Conservation (phyloP, 2,888 invertebrate genomes). For the Enchytraeus crypticus region DNA sequence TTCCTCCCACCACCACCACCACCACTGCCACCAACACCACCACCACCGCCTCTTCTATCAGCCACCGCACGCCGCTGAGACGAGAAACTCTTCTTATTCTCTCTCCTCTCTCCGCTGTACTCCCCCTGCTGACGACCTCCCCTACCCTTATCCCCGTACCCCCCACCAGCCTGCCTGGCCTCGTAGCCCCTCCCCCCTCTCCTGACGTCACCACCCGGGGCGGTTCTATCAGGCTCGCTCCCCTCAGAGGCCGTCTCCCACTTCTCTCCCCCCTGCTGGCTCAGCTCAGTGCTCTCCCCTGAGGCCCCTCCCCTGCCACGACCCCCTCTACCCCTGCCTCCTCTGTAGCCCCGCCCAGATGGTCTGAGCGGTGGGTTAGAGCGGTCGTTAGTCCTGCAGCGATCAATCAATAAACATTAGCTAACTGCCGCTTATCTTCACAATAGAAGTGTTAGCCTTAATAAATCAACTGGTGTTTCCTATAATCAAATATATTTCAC, state of each 20-base stretch:
- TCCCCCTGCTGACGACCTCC: slow-evolving; percentile 21
- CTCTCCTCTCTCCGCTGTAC: slow-evolving; percentile 27
- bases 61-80: slow-evolving; percentile 46
- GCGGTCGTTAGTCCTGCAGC: too few species aligned
- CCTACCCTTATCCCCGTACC: slow-evolving; percentile 16
- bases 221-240: too few species aligned
- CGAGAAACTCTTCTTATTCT: slow-evolving; percentile 46
- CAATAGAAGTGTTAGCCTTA: too few species aligned
- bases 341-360: not conserved
- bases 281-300: not conserved
- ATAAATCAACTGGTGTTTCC: too few species aligned
- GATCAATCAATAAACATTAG: too few species aligned
- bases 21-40: slow-evolving; percentile 28
- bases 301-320: not conserved
- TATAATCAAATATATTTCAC: too few species aligned
- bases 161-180: slow-evolving; percentile 32
- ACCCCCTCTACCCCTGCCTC: slow-evolving; percentile 1
- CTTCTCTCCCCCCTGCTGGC: too few species aligned
- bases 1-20: slow-evolving; percentile 30
- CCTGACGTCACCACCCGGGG: too few species aligned
- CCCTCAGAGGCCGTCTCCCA: slow-evolving; percentile 75
- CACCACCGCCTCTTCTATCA: slow-evolving; percentile 34
- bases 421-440: too few species aligned
- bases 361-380: too few species aligned
- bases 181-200: too few species aligned